These are phyloP conservation scores for Parauchenoglanis punctatus DNA, from an alignment of 2,797 vertebrate species.

Conservation along the genomic window DNA sequence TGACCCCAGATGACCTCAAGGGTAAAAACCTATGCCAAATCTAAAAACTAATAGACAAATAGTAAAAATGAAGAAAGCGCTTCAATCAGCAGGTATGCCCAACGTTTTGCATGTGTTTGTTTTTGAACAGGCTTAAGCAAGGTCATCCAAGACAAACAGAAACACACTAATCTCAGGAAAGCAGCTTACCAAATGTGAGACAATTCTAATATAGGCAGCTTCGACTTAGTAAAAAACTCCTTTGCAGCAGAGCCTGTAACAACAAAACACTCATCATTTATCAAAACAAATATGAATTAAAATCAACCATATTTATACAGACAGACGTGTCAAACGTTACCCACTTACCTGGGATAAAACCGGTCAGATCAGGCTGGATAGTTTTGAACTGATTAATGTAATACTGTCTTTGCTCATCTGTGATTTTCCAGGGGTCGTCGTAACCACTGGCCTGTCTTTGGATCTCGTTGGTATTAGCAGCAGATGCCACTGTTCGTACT, in stretches of 20 bases:
- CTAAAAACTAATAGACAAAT: neutral
- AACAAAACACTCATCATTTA: neutral
- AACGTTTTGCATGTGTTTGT: neutral
- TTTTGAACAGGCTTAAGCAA: constrained; percentile 35
- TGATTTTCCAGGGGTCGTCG: constrained; percentile 99
- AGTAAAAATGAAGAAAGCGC: neutral
- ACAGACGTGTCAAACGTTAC: too few species aligned
- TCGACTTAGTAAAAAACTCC: constrained; percentile 99
- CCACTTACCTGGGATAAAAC: constrained; percentile 94
- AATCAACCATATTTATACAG: neutral
- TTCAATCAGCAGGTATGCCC: neutral
- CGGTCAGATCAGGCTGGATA: constrained; percentile 96
- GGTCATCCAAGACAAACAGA: constrained; percentile 17
- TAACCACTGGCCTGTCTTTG: constrained; percentile 97
- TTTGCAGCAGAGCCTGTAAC: constrained; percentile 94
- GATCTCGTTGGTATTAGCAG: constrained; percentile 91
- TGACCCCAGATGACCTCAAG: neutral
- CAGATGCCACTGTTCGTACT: constrained; percentile 90
- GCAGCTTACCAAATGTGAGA: constrained; percentile 98
- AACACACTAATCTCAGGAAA: neutral
- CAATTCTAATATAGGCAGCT: constrained; percentile 97
- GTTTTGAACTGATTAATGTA: constrained; percentile 99
- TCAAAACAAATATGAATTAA: neutral
- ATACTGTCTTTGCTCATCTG: constrained; percentile 99
- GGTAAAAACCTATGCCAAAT: too few species aligned